phyloP scores from a whole-genome alignment of 2,113 vertebrate genomes.

The Onychorhynchus coronatus region DNA sequence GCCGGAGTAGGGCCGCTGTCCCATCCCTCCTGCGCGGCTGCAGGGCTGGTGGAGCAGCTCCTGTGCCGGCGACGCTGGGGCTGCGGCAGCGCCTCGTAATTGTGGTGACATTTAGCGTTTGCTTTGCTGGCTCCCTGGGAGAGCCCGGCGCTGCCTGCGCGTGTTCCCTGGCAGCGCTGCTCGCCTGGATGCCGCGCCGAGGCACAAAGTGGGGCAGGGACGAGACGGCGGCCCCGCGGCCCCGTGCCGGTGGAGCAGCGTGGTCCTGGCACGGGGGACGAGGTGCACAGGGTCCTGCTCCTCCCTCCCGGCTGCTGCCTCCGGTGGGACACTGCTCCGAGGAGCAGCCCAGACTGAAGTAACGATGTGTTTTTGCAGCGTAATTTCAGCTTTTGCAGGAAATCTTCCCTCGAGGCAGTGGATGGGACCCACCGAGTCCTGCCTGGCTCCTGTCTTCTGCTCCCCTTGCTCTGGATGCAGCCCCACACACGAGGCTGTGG shows the following conservation, averaged over 20 bases:
- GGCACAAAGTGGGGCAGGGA: background rate
- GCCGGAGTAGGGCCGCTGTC: background rate
- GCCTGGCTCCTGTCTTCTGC: background rate
- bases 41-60: background rate
- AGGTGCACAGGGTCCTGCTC: background rate
- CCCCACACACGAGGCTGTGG: accelerated
- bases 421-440: accelerated
- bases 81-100: background rate
- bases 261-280: background rate
- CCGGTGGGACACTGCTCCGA: background rate
- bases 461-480: accelerated
- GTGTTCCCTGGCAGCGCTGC: background rate
- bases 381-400: background rate
- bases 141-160: background rate
- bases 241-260: accelerated
- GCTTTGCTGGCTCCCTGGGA: background rate
- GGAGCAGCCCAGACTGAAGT: background rate
- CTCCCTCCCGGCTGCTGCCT: accelerated
- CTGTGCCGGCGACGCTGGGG: background rate
- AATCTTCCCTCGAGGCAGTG: background rate
- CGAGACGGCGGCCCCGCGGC: background rate
- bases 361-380: background rate
- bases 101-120: background rate
- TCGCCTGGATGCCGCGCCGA: background rate
- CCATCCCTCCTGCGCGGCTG: accelerated